A percentile compares a stretch with the other conserved stretches of the same genome.
These are phyloP conservation scores for Dendrolimus pini DNA, from an alignment of 2,888 invertebrate genomes.

Conservation along the genomic window DNA sequence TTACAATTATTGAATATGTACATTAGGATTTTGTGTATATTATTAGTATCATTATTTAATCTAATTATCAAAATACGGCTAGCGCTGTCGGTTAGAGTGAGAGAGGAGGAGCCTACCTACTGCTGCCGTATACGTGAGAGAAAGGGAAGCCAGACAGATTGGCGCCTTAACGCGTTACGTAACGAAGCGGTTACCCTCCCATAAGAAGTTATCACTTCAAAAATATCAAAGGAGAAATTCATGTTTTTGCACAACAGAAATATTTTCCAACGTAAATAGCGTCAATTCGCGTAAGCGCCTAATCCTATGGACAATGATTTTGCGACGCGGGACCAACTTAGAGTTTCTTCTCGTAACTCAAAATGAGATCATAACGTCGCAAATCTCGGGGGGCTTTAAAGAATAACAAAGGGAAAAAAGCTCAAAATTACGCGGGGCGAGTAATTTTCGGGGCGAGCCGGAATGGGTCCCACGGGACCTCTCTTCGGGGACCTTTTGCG, in stretches of 20 bases:
- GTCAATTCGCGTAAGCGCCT: constrained; percentile 46
- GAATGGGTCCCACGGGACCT: constrained; percentile 62
- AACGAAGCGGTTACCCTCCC: no score
- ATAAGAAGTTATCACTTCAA: no score
- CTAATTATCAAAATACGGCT: no score
- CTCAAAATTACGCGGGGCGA: constrained; percentile 68
- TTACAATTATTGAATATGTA: no score
- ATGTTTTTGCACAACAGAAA: constrained; percentile 12
- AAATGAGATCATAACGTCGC: constrained; percentile 74
- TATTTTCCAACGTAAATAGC: constrained; percentile 25
- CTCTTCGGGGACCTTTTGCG: constrained; percentile 51
- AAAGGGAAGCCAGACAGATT: no score
- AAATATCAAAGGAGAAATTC: background rate
- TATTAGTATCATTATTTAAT: no score
- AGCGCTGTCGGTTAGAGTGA: no score
- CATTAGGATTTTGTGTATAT: no score
- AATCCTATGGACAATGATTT: constrained; percentile 66
- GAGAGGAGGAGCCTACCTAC: no score
- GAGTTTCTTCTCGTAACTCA: constrained; percentile 73
- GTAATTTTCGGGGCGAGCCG: constrained; percentile 71
- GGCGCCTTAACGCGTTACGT: no score
- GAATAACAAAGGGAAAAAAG: constrained; percentile 71
- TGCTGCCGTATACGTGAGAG: no score
- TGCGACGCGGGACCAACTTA: constrained; percentile 54
- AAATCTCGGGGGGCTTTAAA: constrained; percentile 64